Evolutionary conservation across 2,888 invertebrate genomes (phyloP), one percentile per base, ranked within the genome.

Genomic region (Hemaris fuciformis): DNA sequence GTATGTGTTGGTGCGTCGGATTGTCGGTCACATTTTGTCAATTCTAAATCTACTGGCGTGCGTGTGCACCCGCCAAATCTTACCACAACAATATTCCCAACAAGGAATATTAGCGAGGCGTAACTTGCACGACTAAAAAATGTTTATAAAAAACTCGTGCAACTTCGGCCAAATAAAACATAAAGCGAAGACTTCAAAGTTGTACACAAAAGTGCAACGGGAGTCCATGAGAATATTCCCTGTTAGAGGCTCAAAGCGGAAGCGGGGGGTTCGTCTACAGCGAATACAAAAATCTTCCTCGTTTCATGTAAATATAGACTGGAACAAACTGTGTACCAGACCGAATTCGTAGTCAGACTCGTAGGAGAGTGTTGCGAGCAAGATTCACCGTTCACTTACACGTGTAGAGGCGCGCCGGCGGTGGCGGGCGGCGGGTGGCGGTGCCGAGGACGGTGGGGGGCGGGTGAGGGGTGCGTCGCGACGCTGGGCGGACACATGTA

Each of bases 401-500:
- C 80, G 80, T 90, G 89, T 89, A 73, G 27, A 53, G 34, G 38
- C 31, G 7, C 43, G 70, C 45, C 67, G 66, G 61, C 68, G 68
- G 72, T 63, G 67, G 74, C 71, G 75, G 62, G 77, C 75, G 80
- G 76, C 79, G 79, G 79, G 77, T 72, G 77, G 77, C 70, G 15
- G 53, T 8, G n/a, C n/a, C n/a, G n/a, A n/a, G 43, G 20, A 43
- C 18, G 18, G 18, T 23, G 18, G 23, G 10, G 23, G 69, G 43
- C 68, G 65, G 57, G 68, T 67, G 72, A 64, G 67, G 75, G 71
- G 75, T 62, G 76, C 75, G 80, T 76, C 79, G 80, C 79, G 77
- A 73, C 78, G 77, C 72, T 79, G 83, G 87, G 88, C 81, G 83
- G 84, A 89, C 88, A 89, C 82, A 80, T 87, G 88, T 88, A 77